A percentile compares a stretch with the other conserved stretches of the same genome.
Conservation (phyloP, 2,888 invertebrate genomes). For the Epistrophe eligans region DNA sequence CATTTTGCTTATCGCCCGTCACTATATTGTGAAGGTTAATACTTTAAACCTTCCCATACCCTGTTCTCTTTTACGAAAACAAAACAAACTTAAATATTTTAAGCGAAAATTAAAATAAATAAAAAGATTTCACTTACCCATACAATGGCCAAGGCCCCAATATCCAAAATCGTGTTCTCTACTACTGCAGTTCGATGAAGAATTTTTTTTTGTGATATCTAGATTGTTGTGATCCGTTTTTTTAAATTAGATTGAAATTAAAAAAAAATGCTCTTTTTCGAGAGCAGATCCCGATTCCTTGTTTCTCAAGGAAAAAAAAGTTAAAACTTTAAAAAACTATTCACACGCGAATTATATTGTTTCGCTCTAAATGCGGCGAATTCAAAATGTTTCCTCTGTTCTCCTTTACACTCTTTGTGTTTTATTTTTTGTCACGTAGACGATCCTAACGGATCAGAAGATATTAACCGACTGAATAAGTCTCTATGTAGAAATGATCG, state of each 20-base stretch:
- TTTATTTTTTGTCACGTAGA: neutral
- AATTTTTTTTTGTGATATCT: slow-evolving; percentile 38
- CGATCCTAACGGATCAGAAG: slow-evolving; percentile 76
- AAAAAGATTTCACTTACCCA: slow-evolving; percentile 84
- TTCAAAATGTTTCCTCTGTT: slow-evolving; percentile 33
- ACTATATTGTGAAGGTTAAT: slow-evolving; percentile 26
- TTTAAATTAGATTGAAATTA: slow-evolving; percentile 3
- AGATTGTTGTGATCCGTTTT: slow-evolving; percentile 20
- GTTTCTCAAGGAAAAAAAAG: slow-evolving; percentile 14
- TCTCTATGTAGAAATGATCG: slow-evolving; percentile 57
- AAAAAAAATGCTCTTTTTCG: slow-evolving; percentile 30
- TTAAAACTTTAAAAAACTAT: slow-evolving; percentile 10
- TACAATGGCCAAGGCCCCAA: slow-evolving; percentile 85
- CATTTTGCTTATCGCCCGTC: slow-evolving; percentile 31
- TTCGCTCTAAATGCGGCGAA: slow-evolving; percentile 61
- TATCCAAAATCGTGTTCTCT: slow-evolving; percentile 80
- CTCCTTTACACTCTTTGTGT: slow-evolving; percentile 25
- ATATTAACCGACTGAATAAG: slow-evolving; percentile 76
- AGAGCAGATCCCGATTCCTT: slow-evolving; percentile 40
- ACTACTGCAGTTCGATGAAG: slow-evolving; percentile 68
- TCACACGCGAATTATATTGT: slow-evolving; percentile 17
- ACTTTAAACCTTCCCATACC: slow-evolving; percentile 86
- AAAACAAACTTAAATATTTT: neutral
- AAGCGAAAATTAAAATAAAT: slow-evolving; percentile 27
- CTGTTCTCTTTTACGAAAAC: neutral